Percentiles rank a stretch among this genome's conserved stretches.
Conservation (phyloP, 2,113 vertebrate species). For the Lycaon pictus region DNA sequence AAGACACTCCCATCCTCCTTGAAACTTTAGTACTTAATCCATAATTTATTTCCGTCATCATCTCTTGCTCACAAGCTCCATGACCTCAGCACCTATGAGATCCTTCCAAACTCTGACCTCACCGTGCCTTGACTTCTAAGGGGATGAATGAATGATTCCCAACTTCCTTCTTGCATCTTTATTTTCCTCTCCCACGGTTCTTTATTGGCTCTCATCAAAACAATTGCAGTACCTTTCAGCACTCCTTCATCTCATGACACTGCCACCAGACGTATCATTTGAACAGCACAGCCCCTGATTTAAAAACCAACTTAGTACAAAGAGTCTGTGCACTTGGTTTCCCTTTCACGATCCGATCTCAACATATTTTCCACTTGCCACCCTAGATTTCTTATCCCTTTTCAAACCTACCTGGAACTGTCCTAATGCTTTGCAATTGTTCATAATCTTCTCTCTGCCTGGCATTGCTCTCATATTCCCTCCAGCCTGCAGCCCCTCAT, state of each 20-base stretch:
- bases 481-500: neutral
- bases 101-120: neutral
- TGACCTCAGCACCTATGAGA: neutral
- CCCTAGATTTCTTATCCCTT: neutral
- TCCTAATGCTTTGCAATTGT: neutral
- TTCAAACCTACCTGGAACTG: neutral
- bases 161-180: neutral
- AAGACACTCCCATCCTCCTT: neutral
- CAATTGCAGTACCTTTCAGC: neutral
- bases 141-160: neutral
- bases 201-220: neutral
- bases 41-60: neutral
- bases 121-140: neutral
- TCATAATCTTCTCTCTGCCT: neutral
- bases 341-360: neutral
- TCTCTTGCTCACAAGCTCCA: neutral
- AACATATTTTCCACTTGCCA: neutral
- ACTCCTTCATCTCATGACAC: neutral
- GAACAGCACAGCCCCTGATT: neutral
- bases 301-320: conserved; percentile 8
- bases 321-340: neutral
- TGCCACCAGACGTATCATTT: neutral
- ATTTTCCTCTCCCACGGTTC: neutral
- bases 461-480: neutral
- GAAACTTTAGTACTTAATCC: neutral